Evolutionary conservation across 2,888 invertebrate species (phyloP).

Genomic region (Parapristionchus giblindavisi): DNA sequence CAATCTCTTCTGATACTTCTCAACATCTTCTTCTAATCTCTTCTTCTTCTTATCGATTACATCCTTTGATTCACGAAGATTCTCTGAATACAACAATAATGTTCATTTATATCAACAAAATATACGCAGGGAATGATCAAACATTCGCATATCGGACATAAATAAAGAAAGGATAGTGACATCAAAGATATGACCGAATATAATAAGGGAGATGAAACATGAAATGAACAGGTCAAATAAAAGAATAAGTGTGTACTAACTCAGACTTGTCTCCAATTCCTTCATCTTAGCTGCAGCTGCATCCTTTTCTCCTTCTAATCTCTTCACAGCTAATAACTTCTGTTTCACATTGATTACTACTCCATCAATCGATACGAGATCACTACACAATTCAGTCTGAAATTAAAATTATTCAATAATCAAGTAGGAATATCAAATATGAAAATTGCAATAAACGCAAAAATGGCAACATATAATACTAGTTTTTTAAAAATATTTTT

Average conservation of each 20-base stretch:
- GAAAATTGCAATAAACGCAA: neutral
- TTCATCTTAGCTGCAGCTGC: constrained; percentile 50
- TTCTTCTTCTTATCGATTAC: constrained; percentile 63
- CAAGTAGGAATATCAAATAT: neutral
- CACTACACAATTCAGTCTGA: constrained; percentile 36
- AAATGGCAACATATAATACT: too few relatives aligned
- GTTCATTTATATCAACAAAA: neutral
- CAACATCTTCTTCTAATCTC: constrained; percentile 63
- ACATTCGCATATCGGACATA: too few relatives aligned
- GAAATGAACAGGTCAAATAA: too few relatives aligned
- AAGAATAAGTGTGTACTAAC: too few relatives aligned
- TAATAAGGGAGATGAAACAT: too few relatives aligned
- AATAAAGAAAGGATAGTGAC: too few relatives aligned
- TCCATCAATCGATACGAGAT: constrained; percentile 62
- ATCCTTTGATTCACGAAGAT: constrained; percentile 50
- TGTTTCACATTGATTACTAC: constrained; percentile 62
- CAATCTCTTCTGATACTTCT: constrained; percentile 64
- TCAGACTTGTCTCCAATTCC: constrained; percentile 43
- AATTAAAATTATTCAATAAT: neutral
- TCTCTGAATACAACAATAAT: constrained; percentile 39
- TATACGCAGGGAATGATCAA: too few relatives aligned
- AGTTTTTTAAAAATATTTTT: too few relatives aligned
- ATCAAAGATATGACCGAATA: too few relatives aligned
- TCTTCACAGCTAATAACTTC: constrained; percentile 58
- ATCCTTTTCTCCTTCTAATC: constrained; percentile 61